Conservation (phyloP, 2,113 vertebrate species). For the Lathamus discolor region DNA sequence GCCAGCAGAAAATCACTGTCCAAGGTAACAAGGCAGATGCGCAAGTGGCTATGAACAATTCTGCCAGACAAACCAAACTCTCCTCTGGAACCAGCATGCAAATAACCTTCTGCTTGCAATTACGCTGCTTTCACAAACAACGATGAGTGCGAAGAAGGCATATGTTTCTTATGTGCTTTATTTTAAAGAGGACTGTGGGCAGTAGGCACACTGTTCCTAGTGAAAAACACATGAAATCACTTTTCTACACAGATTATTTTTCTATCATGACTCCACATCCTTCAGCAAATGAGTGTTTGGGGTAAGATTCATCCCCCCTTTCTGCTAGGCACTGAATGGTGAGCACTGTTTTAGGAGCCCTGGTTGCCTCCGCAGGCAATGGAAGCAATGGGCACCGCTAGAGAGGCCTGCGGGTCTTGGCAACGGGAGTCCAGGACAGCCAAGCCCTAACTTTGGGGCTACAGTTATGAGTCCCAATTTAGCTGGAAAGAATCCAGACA, state of each 20-base stretch:
- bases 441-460: background rate
- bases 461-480: background rate
- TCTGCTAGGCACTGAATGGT: background rate
- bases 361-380: fast-evolving
- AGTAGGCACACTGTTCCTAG: background rate
- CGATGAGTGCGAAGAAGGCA: background rate
- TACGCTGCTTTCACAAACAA: background rate
- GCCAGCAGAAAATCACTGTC: background rate
- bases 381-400: fast-evolving
- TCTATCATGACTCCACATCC: background rate
- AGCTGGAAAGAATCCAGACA: conserved; percentile 17
- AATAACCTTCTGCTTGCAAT: background rate
- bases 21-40: background rate
- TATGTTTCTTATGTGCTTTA: background rate
- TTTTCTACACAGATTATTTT: background rate
- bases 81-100: background rate
- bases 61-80: background rate
- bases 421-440: background rate
- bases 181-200: background rate
- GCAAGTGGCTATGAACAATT: background rate
- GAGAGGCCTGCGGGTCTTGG: background rate
- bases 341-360: background rate
- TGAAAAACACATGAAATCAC: background rate
- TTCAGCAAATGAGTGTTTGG: background rate
- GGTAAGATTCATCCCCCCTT: background rate